Conservation (phyloP, 2,888 invertebrate genomes). For the Drosophila pseudotakahashii region DNA sequence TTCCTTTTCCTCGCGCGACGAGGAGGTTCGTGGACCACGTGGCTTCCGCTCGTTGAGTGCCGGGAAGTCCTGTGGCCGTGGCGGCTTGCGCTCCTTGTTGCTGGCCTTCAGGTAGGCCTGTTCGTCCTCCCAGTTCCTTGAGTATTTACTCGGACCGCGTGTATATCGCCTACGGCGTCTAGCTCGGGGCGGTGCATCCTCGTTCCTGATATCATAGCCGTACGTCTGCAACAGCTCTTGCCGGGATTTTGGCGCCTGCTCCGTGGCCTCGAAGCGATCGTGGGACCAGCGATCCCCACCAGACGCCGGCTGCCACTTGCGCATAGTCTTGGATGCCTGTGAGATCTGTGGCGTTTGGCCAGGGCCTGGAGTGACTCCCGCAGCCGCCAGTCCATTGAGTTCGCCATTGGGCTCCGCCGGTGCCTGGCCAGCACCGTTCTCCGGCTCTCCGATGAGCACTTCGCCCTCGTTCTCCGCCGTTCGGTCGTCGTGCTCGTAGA, state of each 20-base stretch:
- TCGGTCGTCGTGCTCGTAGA: constrained; percentile 98
- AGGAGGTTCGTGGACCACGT: constrained; percentile 64
- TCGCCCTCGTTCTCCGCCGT: constrained; percentile 88
- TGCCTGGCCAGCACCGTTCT: constrained; percentile 43
- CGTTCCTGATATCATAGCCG: constrained; percentile 95
- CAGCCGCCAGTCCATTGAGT: constrained; percentile 66
- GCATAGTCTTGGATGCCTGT: constrained; percentile 83
- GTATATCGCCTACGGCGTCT: constrained; percentile 94
- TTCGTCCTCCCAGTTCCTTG: constrained; percentile 96
- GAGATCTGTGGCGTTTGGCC: constrained; percentile 81
- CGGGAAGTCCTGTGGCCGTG: constrained; percentile 86
- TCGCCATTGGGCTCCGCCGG: constrained; percentile 45
- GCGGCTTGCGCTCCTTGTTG: constrained; percentile 82
- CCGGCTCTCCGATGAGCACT: constrained; percentile 44
- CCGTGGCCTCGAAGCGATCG: constrained; percentile 87
- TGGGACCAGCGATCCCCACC: constrained; percentile 91
- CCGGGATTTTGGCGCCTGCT: constrained; percentile 86
- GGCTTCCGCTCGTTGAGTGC: constrained; percentile 83
- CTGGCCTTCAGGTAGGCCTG: constrained; percentile 91
- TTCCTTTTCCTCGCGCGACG: constrained; percentile 82
- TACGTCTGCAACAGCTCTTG: constrained; percentile 70
- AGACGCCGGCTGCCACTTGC: constrained; percentile 84
- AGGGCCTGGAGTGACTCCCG: constrained; percentile 80
- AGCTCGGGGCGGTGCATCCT: constrained; percentile 95
- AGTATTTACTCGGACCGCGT: constrained; percentile 96